phyloP scores from a whole-genome alignment of 2,888 invertebrate species.

The Alloscopus bannaensis region DNA sequence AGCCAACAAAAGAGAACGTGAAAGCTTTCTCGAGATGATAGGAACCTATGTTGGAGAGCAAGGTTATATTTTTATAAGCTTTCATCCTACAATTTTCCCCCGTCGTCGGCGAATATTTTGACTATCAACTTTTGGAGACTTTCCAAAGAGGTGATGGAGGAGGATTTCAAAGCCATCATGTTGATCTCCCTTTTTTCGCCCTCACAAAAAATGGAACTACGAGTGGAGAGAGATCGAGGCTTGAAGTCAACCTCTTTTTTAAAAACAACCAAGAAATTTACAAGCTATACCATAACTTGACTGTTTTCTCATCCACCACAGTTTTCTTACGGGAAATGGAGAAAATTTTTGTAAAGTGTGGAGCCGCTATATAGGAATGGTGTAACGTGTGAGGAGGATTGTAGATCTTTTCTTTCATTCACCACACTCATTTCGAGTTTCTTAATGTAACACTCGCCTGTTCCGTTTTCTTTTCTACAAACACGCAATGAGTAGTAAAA shows the following conservation, averaged over 20 bases:
- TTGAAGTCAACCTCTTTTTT: background rate
- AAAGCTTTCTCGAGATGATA: slow-evolving; percentile 16
- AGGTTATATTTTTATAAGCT: background rate
- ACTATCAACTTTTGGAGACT: slow-evolving; percentile 65
- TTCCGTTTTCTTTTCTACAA: too few relatives aligned
- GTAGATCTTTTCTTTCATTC: too few relatives aligned
- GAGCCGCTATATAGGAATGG: too few relatives aligned
- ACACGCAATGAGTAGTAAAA: too few relatives aligned
- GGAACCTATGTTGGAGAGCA: background rate
- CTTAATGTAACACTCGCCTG: too few relatives aligned
- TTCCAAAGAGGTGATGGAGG: slow-evolving; percentile 71
- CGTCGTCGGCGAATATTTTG: slow-evolving; percentile 48
- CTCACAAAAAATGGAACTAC: too few relatives aligned
- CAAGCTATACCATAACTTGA: too few relatives aligned
- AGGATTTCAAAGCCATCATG: slow-evolving; percentile 71
- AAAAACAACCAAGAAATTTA: background rate
- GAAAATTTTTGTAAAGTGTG: too few relatives aligned
- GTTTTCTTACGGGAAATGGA: too few relatives aligned
- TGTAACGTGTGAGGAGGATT: too few relatives aligned
- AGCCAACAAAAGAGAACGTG: slow-evolving; percentile 6
- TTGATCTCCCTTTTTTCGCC: slow-evolving; percentile 58
- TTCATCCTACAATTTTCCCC: background rate
- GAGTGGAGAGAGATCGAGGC: background rate
- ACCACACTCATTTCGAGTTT: too few relatives aligned
- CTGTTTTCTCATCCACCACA: background rate